Conservation (phyloP, 2,888 invertebrate species). For the Tineola bisselliella region DNA sequence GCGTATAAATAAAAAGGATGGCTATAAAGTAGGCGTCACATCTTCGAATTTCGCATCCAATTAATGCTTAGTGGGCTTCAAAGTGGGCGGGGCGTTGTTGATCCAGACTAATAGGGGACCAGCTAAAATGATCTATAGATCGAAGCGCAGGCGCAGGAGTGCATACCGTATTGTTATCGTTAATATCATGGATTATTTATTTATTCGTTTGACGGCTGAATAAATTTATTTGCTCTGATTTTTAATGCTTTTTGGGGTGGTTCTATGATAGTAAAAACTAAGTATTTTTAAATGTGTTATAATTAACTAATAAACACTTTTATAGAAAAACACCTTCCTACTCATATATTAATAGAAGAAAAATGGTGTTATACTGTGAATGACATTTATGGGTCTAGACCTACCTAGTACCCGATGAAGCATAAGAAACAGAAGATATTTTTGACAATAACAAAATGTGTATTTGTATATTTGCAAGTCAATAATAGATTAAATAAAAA, state of each 20-base stretch:
- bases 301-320: too few relatives aligned
- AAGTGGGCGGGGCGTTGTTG: conserved; percentile 49
- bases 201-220: conserved; percentile 14
- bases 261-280: background rate
- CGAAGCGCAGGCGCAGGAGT: conserved; percentile 35
- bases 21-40: conserved; percentile 45
- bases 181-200: conserved; percentile 39
- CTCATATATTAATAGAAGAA: too few relatives aligned
- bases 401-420: too few relatives aligned
- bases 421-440: too few relatives aligned
- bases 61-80: conserved; percentile 65
- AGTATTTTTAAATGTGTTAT: background rate
- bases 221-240: conserved; percentile 13
- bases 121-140: conserved; percentile 66
- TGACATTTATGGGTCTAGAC: too few relatives aligned
- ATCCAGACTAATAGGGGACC: conserved; percentile 61
- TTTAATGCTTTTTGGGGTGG: conserved; percentile 19
- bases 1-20: conserved; percentile 27
- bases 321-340: too few relatives aligned
- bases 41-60: conserved; percentile 54
- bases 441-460: too few relatives aligned
- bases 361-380: too few relatives aligned
- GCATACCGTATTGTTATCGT: conserved; percentile 59
- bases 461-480: too few relatives aligned
- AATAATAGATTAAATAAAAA: background rate